Conservation (phyloP, 2,797 vertebrate genomes). For the Vireo griseus region DNA sequence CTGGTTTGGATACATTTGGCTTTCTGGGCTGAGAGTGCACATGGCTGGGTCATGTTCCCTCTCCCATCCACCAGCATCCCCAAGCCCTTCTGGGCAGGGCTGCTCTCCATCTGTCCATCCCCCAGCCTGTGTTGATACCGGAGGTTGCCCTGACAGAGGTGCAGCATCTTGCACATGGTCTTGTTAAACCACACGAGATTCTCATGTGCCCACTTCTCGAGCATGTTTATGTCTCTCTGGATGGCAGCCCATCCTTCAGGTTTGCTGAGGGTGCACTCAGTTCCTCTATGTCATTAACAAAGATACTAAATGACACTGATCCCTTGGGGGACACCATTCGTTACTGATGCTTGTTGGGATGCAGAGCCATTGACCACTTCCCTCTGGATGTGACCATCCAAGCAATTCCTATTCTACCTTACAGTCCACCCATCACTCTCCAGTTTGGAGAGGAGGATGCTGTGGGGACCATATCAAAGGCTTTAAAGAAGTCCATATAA, state of each 20-base stretch:
- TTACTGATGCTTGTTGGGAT: not conserved
- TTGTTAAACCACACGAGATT: not conserved
- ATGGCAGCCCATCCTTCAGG: not conserved
- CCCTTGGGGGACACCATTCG: not conserved
- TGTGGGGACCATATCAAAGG: not conserved
- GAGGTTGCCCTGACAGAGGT: not conserved
- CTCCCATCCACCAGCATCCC: not conserved
- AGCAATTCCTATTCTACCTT: not conserved
- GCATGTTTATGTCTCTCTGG: not conserved
- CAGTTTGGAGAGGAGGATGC: not conserved
- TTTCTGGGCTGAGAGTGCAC: accelerated
- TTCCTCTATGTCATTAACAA: not conserved
- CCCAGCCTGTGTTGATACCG: not conserved
- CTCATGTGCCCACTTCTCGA: accelerated
- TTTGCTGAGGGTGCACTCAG: not conserved
- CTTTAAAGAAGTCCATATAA: not conserved
- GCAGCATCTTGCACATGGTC: not conserved
- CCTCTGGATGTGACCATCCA: not conserved
- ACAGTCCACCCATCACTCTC: not conserved
- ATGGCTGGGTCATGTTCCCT: not conserved
- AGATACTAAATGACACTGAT: not conserved
- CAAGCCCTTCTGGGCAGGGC: not conserved
- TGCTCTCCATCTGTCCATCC: not conserved
- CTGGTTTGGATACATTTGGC: too few species aligned
- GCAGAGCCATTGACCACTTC: not conserved